phyloP scores from a whole-genome alignment of 1,140 invertebrate species.

The Heterodera schachtii region DNA sequence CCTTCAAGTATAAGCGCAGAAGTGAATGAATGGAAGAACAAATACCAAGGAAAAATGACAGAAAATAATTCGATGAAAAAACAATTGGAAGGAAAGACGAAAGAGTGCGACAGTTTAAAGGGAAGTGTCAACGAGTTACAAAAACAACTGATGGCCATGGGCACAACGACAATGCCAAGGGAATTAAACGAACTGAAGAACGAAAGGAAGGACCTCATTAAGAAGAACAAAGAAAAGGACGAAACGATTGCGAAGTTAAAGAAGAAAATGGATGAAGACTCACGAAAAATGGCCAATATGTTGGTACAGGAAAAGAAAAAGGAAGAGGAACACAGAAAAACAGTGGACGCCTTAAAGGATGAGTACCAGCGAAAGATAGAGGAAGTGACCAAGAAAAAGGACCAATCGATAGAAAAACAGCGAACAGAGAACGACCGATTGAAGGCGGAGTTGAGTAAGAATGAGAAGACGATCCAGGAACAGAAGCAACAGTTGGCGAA shows the following conservation, averaged over 20 bases:
- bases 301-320: background rate
- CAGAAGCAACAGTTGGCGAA: background rate
- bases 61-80: background rate
- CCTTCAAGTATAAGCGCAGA: too few relatives aligned
- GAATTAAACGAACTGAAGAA: background rate
- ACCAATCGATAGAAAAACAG: background rate
- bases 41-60: background rate
- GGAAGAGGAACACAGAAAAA: background rate
- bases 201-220: background rate
- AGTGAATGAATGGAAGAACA: background rate
- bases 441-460: background rate
- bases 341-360: background rate
- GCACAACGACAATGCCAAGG: background rate
- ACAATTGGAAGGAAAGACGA: background rate
- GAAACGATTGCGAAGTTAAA: background rate
- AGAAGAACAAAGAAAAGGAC: background rate
- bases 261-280: background rate
- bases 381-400: background rate
- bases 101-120: background rate
- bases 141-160: too few relatives aligned
- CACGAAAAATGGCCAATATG: background rate
- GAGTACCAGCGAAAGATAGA: background rate
- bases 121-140: background rate
- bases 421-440: slow-evolving; percentile 4
- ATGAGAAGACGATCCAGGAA: background rate